Evolutionary conservation across 1,140 invertebrate species (phyloP).

Genomic region (Mya arenaria): DNA sequence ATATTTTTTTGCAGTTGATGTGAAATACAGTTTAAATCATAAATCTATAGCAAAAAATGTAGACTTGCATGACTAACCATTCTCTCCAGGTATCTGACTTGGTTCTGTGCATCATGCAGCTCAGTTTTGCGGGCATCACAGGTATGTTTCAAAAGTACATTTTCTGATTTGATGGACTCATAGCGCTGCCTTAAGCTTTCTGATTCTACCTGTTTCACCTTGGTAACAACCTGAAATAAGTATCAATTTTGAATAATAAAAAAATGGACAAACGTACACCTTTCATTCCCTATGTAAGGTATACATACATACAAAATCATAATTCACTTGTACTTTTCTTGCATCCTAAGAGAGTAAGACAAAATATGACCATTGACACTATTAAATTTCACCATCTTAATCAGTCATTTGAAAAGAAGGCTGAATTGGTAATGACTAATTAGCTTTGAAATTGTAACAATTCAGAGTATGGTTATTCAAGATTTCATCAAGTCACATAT

Average conservation of each 20-base stretch:
- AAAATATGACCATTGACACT: no score
- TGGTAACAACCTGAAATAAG: conserved; percentile 67
- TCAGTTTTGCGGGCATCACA: conserved; percentile 31
- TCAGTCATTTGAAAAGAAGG: no score
- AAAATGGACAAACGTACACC: neutral
- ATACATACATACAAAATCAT: neutral
- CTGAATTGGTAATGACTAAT: no score
- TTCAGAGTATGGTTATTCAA: no score
- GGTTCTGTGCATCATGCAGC: conserved; percentile 10
- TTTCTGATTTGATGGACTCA: conserved; percentile 40
- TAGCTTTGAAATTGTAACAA: no score
- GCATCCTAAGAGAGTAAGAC: no score
- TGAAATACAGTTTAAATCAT: no score
- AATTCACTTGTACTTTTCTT: neutral
- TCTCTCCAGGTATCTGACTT: conserved; percentile 36
- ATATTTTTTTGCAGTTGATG: no score
- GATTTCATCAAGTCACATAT: no score
- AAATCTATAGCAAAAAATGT: no score
- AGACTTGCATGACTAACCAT: conserved; percentile 38
- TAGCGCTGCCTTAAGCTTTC: conserved; percentile 44
- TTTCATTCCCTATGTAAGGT: neutral
- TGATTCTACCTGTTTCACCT: conserved; percentile 71
- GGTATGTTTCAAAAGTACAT: conserved; percentile 19
- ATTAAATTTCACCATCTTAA: no score
- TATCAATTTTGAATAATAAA: neutral